phyloP scores from a whole-genome alignment of 2,113 vertebrate species.

The Galemys pyrenaicus region DNA sequence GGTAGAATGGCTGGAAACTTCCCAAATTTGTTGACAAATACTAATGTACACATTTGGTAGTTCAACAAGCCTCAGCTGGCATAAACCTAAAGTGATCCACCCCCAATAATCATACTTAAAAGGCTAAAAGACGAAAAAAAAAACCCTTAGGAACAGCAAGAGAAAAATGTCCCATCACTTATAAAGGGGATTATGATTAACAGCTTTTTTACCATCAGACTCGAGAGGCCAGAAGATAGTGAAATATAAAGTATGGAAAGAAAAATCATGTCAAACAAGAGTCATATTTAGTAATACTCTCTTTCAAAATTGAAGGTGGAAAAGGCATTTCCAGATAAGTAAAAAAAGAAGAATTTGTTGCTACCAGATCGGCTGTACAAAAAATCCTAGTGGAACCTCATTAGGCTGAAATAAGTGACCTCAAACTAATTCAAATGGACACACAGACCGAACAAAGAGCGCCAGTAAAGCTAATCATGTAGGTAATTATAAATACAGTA shows the following conservation, averaged over 20 bases:
- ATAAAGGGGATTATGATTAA: not conserved
- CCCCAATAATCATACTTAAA: not conserved
- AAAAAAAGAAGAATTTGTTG: not conserved
- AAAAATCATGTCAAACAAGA: not conserved
- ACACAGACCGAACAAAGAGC: not conserved
- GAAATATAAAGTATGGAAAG: not conserved
- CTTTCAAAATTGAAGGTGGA: not conserved
- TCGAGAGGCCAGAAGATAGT: not conserved
- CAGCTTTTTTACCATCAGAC: not conserved
- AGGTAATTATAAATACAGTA: not conserved
- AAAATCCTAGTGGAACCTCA: not conserved
- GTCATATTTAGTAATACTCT: not conserved
- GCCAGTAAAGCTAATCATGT: not conserved
- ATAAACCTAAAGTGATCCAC: not conserved
- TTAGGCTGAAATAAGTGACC: not conserved
- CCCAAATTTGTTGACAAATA: no score
- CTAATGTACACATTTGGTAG: no score
- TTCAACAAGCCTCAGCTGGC: not conserved
- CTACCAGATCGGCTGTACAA: not conserved
- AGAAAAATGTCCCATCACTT: not conserved
- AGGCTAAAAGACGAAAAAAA: not conserved
- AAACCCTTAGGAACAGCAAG: not conserved
- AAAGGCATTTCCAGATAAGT: not conserved
- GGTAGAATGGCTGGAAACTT: no score
- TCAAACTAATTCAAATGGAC: not conserved